These are phyloP conservation scores for Acrocephalus arundinaceus DNA, from an alignment of 2,113 vertebrate genomes.

Conservation along the genomic window DNA sequence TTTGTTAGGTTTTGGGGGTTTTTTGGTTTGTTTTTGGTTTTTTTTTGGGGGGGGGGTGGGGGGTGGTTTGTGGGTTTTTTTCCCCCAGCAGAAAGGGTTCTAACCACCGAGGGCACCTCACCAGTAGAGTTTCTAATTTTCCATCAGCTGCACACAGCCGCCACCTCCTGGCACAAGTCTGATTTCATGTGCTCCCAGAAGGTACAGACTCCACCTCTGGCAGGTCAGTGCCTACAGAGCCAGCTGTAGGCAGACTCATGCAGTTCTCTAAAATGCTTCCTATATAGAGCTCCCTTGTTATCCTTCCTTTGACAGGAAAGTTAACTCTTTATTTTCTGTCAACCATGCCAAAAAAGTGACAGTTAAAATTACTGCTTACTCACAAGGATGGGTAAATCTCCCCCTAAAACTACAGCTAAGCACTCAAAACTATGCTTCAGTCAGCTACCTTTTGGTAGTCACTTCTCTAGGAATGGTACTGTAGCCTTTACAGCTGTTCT, in stretches of 20 bases:
- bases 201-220: too few species aligned
- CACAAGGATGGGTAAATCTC: neutral
- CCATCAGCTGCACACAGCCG: neutral
- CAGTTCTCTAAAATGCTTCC: neutral
- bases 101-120: fast-evolving
- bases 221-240: fast-evolving
- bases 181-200: neutral
- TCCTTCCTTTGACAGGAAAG: neutral
- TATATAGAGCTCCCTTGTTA: neutral
- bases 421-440: neutral
- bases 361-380: neutral
- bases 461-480: neutral
- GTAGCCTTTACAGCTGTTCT: neutral
- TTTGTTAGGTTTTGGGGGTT: too few species aligned
- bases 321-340: neutral
- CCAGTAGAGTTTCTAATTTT: too few species aligned
- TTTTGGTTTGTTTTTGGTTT: too few species aligned
- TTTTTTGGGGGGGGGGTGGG: too few species aligned
- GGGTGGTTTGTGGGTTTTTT: too few species aligned
- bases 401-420: neutral
- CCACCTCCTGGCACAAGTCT: conserved; percentile 43
- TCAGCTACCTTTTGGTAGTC: neutral
- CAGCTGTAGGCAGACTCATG: neutral
- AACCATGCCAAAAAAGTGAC: neutral
- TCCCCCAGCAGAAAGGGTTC: neutral